These are phyloP conservation scores for Girardinus metallicus DNA, from an alignment of 2,797 vertebrate genomes.

Conservation along the genomic window DNA sequence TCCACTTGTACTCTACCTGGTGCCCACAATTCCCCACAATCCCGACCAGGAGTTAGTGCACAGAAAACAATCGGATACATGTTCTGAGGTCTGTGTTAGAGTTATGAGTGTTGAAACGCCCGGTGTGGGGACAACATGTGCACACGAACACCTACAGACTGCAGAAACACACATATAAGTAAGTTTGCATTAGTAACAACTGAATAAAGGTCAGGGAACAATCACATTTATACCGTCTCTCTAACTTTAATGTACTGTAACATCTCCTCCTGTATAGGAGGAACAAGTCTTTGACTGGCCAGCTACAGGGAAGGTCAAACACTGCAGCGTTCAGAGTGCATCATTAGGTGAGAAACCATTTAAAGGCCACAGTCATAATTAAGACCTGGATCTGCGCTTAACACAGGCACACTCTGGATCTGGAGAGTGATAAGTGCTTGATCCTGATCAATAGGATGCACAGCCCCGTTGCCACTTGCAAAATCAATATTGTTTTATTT, in stretches of 20 bases:
- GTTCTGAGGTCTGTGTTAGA: neutral
- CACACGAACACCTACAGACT: constrained; percentile 21
- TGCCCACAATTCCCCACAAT: no score
- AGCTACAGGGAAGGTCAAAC: constrained; percentile 64
- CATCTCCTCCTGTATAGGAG: constrained; percentile 2
- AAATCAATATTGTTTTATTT: constrained; percentile 89
- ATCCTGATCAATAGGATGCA: constrained; percentile 85
- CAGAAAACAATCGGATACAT: neutral
- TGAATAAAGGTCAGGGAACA: neutral
- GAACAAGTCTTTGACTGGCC: constrained; percentile 6
- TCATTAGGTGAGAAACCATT: constrained; percentile 69
- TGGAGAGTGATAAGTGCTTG: constrained; percentile 84
- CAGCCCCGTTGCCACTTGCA: constrained; percentile 78
- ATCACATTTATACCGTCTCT: constrained; percentile 16
- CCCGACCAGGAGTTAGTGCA: neutral
- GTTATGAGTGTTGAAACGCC: neutral
- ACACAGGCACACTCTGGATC: constrained; percentile 76
- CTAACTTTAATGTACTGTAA: constrained; percentile 32
- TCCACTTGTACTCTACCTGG: neutral
- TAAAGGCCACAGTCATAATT: constrained; percentile 80
- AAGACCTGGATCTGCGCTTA: constrained; percentile 80
- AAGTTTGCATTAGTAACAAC: constrained; percentile 6
- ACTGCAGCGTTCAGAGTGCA: constrained; percentile 64
- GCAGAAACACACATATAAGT: neutral
- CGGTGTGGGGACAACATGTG: neutral